Conservation (phyloP, 2,888 invertebrate genomes). For the Smittia aterrima region DNA sequence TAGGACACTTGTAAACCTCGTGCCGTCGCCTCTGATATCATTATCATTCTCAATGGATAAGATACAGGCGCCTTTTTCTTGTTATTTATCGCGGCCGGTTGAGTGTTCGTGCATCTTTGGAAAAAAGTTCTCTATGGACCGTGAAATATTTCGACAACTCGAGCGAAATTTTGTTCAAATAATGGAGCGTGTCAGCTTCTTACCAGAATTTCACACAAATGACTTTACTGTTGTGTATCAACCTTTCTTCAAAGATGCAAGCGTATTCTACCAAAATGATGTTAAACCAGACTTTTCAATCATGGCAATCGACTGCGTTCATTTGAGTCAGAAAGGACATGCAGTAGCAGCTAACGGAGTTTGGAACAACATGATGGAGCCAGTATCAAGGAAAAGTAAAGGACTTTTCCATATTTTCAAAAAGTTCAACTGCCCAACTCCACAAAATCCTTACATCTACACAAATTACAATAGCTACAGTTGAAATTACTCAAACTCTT, state of each 20-base stretch:
- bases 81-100: constrained; percentile 44
- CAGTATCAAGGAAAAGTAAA: constrained; percentile 54
- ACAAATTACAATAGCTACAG: constrained; percentile 46
- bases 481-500: no score
- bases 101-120: constrained; percentile 45
- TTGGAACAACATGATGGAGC: constrained; percentile 59
- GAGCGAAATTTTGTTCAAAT: constrained; percentile 45
- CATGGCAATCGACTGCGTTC: constrained; percentile 45
- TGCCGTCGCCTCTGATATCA: constrained; percentile 45
- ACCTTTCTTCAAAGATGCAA: constrained; percentile 43
- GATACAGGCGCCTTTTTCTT: constrained; percentile 42
- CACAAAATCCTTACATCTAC: constrained; percentile 54
- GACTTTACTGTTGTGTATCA: constrained; percentile 44
- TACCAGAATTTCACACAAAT: constrained; percentile 43
- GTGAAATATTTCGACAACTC: constrained; percentile 43
- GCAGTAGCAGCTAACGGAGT: constrained; percentile 52
- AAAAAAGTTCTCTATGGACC: constrained; percentile 43
- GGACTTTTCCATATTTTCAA: constrained; percentile 52
- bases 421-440: constrained; percentile 55
- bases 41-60: constrained; percentile 44
- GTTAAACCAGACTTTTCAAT: constrained; percentile 43
- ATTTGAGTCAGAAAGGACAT: constrained; percentile 42
- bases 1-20: constrained; percentile 45
- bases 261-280: constrained; percentile 41
- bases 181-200: constrained; percentile 44